A percentile compares a stretch with the other conserved stretches of the same genome.
Evolutionary conservation across 2,888 invertebrate genomes (phyloP).

Genomic region (Latrodectus hesperus): DNA sequence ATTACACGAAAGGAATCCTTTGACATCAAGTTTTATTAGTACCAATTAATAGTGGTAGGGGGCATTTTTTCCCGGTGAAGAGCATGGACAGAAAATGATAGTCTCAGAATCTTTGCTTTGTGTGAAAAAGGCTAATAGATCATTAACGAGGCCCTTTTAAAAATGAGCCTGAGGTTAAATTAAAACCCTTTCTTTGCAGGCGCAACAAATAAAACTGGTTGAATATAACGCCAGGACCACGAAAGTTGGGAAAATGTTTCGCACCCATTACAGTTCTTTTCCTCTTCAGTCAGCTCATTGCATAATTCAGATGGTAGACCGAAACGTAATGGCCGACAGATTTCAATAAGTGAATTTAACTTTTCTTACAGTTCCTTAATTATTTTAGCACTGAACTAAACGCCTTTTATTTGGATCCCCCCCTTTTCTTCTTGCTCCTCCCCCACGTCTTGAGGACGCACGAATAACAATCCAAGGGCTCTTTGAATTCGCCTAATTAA

Average conservation of each 20-base stretch:
- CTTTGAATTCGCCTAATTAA: constrained; percentile 60
- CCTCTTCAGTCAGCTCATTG: constrained; percentile 35
- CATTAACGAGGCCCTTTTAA: constrained; percentile 48
- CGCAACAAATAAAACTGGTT: constrained; percentile 22
- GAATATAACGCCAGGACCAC: constrained; percentile 43
- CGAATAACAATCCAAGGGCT: constrained; percentile 45
- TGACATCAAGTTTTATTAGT: too few species aligned
- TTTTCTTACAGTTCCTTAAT: constrained; percentile 66
- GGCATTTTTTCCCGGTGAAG: too few species aligned
- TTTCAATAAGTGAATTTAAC: constrained; percentile 69
- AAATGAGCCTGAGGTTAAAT: constrained; percentile 36
- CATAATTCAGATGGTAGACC: constrained; percentile 60
- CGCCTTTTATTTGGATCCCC: constrained; percentile 61
- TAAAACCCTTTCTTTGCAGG: constrained; percentile 51
- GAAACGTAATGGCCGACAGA: constrained; percentile 63
- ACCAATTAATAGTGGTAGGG: too few species aligned
- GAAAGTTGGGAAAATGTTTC: constrained; percentile 64
- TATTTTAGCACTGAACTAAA: constrained; percentile 68
- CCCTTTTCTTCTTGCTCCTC: too few species aligned
- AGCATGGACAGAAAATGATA: too few species aligned
- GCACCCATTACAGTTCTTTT: constrained; percentile 41
- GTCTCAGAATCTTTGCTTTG: neutral
- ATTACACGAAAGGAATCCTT: too few species aligned
- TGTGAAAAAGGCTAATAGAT: constrained; percentile 66
- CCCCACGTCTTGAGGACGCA: neutral